Conservation (phyloP, 2,888 invertebrate genomes). For the Melipona bicolor region DNA sequence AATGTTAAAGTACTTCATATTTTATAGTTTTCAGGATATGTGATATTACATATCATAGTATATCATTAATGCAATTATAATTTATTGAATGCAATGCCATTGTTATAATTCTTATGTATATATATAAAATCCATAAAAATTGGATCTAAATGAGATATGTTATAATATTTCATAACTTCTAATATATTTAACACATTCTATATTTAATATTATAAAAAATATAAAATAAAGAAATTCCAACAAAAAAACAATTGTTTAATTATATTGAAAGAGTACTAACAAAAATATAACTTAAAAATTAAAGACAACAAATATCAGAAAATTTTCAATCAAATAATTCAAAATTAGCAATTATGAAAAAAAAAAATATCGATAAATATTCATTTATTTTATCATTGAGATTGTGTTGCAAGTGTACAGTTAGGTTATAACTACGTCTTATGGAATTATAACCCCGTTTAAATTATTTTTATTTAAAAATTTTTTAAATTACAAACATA, state of each 20-base stretch:
- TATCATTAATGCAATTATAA: conserved; percentile 2
- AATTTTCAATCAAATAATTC: too few species aligned
- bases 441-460: conserved; percentile 18
- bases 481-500: conserved; percentile 1
- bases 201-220: conserved; percentile 2
- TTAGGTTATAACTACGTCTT: conserved; percentile 1
- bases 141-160: not conserved
- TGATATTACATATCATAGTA: not conserved
- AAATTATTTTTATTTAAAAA: not conserved
- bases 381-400: conserved; percentile 5
- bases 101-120: conserved; percentile 13
- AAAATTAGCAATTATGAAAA: not conserved
- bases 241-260: not conserved
- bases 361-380: conserved; percentile 5
- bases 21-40: not conserved
- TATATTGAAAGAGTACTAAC: not conserved
- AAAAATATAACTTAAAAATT: not conserved
- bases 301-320: too few species aligned
- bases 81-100: not conserved
- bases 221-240: not conserved
- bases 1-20: not conserved
- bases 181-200: not conserved
- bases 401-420: not conserved
- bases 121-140: not conserved
- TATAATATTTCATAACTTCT: not conserved